Evolutionary conservation across 2,113 vertebrate species (phyloP).

Genomic region (Bubalus kerabau): DNA sequence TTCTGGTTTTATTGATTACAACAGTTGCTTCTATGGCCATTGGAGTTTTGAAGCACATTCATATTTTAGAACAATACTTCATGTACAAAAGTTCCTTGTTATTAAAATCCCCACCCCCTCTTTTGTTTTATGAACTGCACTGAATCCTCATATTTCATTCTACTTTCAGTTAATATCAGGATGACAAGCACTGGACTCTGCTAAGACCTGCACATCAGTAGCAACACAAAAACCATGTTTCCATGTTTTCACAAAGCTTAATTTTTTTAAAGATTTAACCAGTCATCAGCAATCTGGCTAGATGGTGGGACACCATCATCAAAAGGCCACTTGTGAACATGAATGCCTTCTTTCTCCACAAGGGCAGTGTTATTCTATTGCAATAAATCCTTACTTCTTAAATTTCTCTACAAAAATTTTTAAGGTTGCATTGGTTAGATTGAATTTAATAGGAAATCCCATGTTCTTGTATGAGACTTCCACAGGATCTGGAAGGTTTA

Average conservation of each 20-base stretch:
- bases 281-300: slow-evolving; percentile 91
- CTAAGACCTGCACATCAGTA: slow-evolving; percentile 88
- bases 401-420: slow-evolving; percentile 93
- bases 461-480: slow-evolving; percentile 95
- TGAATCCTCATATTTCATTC: not conserved
- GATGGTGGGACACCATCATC: slow-evolving; percentile 88
- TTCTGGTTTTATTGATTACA: not conserved
- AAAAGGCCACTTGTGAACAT: slow-evolving; percentile 82
- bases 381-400: slow-evolving; percentile 90
- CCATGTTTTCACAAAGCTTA: slow-evolving; percentile 89
- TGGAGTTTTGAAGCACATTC: not conserved
- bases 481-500: slow-evolving; percentile 91
- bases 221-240: slow-evolving; percentile 86
- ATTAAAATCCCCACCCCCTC: not conserved
- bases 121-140: not conserved
- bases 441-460: slow-evolving; percentile 93
- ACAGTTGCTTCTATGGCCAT: not conserved
- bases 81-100: not conserved
- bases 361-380: slow-evolving; percentile 87
- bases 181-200: slow-evolving; percentile 73
- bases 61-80: not conserved
- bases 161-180: not conserved
- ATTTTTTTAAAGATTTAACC: slow-evolving; percentile 89
- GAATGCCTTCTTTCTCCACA: slow-evolving; percentile 91
- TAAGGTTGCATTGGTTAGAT: slow-evolving; percentile 90